Evolutionary conservation across 2,113 vertebrate species (phyloP), one percentile per base, ranked within the genome.

Genomic region (Myanophis thanlyinensis): DNA sequence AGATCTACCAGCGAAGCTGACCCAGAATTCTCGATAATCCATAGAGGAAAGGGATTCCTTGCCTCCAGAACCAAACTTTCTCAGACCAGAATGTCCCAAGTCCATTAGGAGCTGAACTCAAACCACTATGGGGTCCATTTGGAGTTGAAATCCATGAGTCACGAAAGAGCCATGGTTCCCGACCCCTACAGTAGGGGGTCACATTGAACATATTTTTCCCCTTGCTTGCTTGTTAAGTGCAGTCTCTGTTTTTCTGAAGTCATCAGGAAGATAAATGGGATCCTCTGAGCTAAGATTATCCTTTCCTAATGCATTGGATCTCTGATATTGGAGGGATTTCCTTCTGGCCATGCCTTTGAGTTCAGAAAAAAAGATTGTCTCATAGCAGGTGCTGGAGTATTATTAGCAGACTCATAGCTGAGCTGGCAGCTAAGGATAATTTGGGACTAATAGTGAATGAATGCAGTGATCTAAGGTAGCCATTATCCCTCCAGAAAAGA

Each of bases 401-500:
- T 44, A 56, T 12, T 6, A 85, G 87, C 49, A 62, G 94, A 4
- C 87, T 49, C 85, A 15, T 18, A 85, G 44, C 93, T 25, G 89
- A 89, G 85, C n/a, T 92, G 90, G 23, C 90, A 59, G 89, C 92
- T 92, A 91, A 93, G 86, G 88, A 92, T 86, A 92, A 53, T 88
- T 62, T 59, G 46, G 91, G 90, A 67, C 93, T 95, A 95, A 94
- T 92, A 85, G 47, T 85, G 59, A 85, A 47, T 90, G 87, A 94
- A 90, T 40, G 49, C 88, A 84, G 52, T 89, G 89, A 86, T 93
- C 92, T 91, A 53, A 93, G 87, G 62, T 94, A 44, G 84, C 90
- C 89, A 88, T 85, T 93, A 89, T 91, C 94, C 59, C 48, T 73
- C 1, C 87, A 93, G 95, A 94, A 93, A 92, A 80, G 89, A 93